phyloP scores from a whole-genome alignment of 2,888 invertebrate species.

The Eupeodes latifasciatus region DNA sequence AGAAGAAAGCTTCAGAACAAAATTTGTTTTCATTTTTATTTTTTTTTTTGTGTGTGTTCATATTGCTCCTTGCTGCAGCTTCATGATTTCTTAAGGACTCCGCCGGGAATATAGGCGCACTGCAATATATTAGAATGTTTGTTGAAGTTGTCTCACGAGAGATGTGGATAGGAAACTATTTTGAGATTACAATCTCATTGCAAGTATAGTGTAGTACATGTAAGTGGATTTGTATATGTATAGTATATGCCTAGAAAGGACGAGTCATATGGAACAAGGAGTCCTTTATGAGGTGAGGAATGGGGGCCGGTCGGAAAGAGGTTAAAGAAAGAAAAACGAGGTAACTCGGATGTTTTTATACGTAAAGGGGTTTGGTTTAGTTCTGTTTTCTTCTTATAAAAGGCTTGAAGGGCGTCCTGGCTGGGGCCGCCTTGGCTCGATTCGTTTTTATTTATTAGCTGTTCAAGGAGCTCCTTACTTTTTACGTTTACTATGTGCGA shows the following conservation, averaged over 20 bases:
- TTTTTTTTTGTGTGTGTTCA: neutral
- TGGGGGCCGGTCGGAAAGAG: neutral
- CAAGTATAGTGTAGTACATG: slow-evolving; percentile 45
- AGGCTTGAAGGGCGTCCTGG: slow-evolving; percentile 14
- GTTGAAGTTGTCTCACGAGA: slow-evolving; percentile 72
- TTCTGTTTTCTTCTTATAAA: neutral
- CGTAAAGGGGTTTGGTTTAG: slow-evolving; percentile 8
- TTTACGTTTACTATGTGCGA: slow-evolving; percentile 54
- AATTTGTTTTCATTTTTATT: slow-evolving; percentile 9
- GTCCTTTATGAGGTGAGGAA: neutral
- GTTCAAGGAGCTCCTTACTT: slow-evolving; percentile 55
- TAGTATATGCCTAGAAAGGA: neutral
- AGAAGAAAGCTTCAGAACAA: slow-evolving; percentile 26
- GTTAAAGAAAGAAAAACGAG: neutral
- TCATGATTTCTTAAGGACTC: slow-evolving; percentile 65
- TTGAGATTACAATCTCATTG: slow-evolving; percentile 69
- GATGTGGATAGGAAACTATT: slow-evolving; percentile 65
- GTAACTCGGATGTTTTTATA: neutral
- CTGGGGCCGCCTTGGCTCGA: slow-evolving; percentile 30
- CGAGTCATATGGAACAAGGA: neutral
- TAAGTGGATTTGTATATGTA: slow-evolving; percentile 73
- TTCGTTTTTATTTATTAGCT: slow-evolving; percentile 74
- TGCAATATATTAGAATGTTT: slow-evolving; percentile 58
- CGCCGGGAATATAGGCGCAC: slow-evolving; percentile 57
- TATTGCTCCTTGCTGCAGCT: slow-evolving; percentile 39